Evolutionary conservation across 2,113 vertebrate genomes (phyloP), one percentile per base, ranked within the genome.

Genomic region (Urocolius indicus): DNA sequence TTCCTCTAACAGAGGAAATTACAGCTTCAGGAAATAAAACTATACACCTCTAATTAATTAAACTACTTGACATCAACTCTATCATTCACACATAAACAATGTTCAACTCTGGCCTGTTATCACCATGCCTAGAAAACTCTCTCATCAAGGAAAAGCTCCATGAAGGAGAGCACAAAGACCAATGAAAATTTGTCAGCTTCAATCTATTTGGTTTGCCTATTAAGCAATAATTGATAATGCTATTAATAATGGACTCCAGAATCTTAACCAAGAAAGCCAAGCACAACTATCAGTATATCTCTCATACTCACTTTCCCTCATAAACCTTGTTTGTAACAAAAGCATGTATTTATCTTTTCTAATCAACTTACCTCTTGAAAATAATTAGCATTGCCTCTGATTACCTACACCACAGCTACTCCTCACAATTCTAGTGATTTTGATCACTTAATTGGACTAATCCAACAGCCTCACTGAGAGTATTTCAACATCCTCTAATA

Each of bases 1-100:
- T 93, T 92, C 76, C 88, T 90, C 90, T 90, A 93, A 83, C 3
- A 2, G 65, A 93, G 86, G 65, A 92, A 94, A 93, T 87, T 86
- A 90, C 80, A 78, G 75, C 68, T 94, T 58, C n/a, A 17, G 80
- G 94, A 95, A 96, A 95, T 88, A 95, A 90, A 96, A 92, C 48
- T 62, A 72, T 69, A 84, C 48, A 89, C 52, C 63, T 86, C 59
- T 77, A 95, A 96, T 94, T 93, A 89, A 94, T 94, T 77, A 86
- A 95, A 94, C 55, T 81, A 90, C 90, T 89, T 78, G 45, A 95
- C 80, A 96, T 67, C 88, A 92, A 86, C 59, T 45, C 71, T 80
- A 88, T 74, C 83, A 66, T 71, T 92, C 68, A 80, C 55, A 94
- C 36, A 93, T 19, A 90, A 97, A 92, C 59, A 86, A 66, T 18